Evolutionary conservation across 2,888 invertebrate species (phyloP).

Genomic region (Drosophila macrospina): DNA sequence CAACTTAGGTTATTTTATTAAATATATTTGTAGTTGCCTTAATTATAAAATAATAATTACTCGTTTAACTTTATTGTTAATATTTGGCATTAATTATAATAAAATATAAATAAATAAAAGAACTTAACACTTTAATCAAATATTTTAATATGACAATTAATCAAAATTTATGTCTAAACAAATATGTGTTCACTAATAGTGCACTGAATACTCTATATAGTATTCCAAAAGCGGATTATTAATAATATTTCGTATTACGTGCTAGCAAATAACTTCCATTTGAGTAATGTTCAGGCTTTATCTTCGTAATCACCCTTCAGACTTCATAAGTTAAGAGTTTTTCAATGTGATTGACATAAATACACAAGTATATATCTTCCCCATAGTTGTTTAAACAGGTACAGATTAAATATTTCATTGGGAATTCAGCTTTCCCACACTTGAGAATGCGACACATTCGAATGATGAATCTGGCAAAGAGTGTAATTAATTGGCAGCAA

Average conservation of each 20-base stretch:
- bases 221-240: neutral
- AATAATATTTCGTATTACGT: slow-evolving; percentile 2
- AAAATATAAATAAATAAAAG: no score
- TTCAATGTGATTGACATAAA: slow-evolving; percentile 45
- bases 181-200: neutral
- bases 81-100: no score
- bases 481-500: slow-evolving; percentile 69
- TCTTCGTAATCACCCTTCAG: neutral
- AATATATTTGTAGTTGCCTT: no score
- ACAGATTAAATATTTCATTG: neutral
- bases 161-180: neutral
- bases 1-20: no score
- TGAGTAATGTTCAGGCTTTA: neutral
- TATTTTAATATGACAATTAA: neutral
- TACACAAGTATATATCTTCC: slow-evolving; percentile 1
- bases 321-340: slow-evolving; percentile 29
- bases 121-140: neutral
- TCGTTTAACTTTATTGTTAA: no score
- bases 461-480: slow-evolving; percentile 11
- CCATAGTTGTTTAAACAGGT: neutral
- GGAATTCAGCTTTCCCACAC: slow-evolving; percentile 49
- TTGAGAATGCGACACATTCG: slow-evolving; percentile 17
- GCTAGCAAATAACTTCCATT: slow-evolving; percentile 14
- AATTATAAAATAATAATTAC: no score
- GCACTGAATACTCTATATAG: neutral